These are phyloP conservation scores for Tiliqua scincoides DNA, from an alignment of 2,113 vertebrate species.

Conservation along the genomic window DNA sequence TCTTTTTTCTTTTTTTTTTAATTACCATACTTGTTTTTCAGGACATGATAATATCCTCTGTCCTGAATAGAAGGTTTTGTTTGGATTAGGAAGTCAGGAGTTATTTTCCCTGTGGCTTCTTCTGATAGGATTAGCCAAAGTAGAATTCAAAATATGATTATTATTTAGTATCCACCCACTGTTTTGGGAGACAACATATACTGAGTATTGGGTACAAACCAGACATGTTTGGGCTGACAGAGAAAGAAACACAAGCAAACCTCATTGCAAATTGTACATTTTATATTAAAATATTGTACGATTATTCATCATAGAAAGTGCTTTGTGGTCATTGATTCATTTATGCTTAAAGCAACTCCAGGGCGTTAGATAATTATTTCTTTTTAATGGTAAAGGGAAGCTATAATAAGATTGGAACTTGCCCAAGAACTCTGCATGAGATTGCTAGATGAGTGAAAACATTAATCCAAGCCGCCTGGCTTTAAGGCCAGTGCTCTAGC, in stretches of 20 bases:
- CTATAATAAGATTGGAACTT: not conserved
- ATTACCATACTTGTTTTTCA: conserved; percentile 43
- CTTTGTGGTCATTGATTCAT: not conserved
- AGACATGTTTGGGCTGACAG: not conserved
- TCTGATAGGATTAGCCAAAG: conserved; percentile 33
- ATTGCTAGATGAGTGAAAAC: not conserved
- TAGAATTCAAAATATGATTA: conserved; percentile 40
- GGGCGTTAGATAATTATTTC: not conserved
- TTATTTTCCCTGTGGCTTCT: conserved; percentile 34
- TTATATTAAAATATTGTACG: not conserved
- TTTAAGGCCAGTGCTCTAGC: not conserved
- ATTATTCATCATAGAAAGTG: not conserved
- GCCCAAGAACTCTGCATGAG: not conserved
- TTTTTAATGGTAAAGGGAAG: not conserved
- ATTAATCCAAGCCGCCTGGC: not conserved
- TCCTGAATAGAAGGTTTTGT: not conserved
- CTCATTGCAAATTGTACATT: not conserved
- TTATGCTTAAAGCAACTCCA: not conserved
- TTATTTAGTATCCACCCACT: conserved; percentile 10
- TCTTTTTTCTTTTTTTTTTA: conserved; percentile 43
- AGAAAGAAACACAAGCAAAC: conserved; percentile 21
- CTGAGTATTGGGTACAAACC: conserved; percentile 3
- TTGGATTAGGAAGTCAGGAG: conserved; percentile 48
- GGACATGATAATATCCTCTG: conserved; percentile 51
- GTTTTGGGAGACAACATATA: not conserved